Evolutionary conservation across 2,113 vertebrate species (phyloP), one percentile per base, ranked within the genome.

Genomic region (Rhinopomastus cyanomelas): DNA sequence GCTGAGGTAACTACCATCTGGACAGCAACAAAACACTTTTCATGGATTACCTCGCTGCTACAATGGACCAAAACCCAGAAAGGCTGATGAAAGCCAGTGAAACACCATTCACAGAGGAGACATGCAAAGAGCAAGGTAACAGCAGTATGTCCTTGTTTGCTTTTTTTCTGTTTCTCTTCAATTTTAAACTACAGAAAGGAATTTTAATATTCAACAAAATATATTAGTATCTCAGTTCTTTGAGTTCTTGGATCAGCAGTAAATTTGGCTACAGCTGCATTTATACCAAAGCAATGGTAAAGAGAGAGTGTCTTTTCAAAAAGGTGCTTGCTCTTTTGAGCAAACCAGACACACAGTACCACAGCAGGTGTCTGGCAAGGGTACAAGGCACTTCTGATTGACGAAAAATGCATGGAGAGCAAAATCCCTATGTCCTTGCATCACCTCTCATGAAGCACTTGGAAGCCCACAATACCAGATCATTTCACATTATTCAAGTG

Each of bases 401-500:
- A 81, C 39, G 51, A 71, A 49, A 83, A 61, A 46, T 18, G 12
- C 32, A 27, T n/a, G 27, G 51, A 67, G 12, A 68, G 23, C 8
- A 65, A 81, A 95, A 92, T 52, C 20, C 6, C 71, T 36, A 22
- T 23, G 14, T 64, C 32, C 32, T 64, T 39, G 10, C 26, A 13
- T 42, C 23, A 34, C 16, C 19, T 29, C 52, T 39, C 17, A 42
- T 10, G 8, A 69, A 52, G 30, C 1, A 5, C 26, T 53, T 72
- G 9, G 61, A 52, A 68, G 30, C 8, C 27, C n/a, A 64, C 29
- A 19, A 12, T 17, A 34, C 2, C 27, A 64, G 17, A 25, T 22
- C 37, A n/a, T 4, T 19, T 0, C 2, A 53, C 16, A 6, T 1
- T 55, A 3, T n/a, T 42, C 51, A 84, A 37, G 22, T 8, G 1